Conservation (phyloP, 2,888 invertebrate genomes). For the Abrostola triplasia region DNA sequence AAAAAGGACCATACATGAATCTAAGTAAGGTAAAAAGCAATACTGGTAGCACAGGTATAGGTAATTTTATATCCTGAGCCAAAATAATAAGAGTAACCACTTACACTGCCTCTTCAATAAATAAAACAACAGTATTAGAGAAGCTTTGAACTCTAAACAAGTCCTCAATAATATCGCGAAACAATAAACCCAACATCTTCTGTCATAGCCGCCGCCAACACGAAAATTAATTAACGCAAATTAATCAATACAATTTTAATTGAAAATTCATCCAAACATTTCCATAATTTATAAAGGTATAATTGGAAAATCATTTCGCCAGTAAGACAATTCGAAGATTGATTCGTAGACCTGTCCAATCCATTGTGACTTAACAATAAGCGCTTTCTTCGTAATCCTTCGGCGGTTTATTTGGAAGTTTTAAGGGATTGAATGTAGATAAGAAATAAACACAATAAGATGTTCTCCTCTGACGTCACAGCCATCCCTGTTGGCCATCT, state of each 20-base stretch:
- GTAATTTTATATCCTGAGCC: no score
- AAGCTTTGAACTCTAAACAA: not conserved
- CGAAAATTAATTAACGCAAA: constrained; percentile 30
- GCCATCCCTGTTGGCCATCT: constrained; percentile 66
- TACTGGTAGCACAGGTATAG: no score
- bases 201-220: constrained; percentile 9
- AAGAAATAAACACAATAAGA: constrained; percentile 57
- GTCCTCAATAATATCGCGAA: not conserved
- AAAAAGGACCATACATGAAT: no score
- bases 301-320: constrained; percentile 41
- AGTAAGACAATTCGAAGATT: constrained; percentile 52
- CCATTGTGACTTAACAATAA: constrained; percentile 47
- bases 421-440: constrained; percentile 53
- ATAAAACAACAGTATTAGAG: not conserved
- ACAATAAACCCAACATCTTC: constrained; percentile 9
- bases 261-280: constrained; percentile 21
- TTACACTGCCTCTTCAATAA: not conserved
- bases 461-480: constrained; percentile 56
- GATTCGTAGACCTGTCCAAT: constrained; percentile 45
- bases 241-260: constrained; percentile 31
- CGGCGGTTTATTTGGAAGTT: constrained; percentile 50
- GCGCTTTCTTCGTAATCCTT: constrained; percentile 54
- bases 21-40: no score
- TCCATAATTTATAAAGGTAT: constrained; percentile 25
- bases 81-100: no score